Evolutionary conservation across 2,888 invertebrate species (phyloP).

Genomic region (Amblyteles armatorius): DNA sequence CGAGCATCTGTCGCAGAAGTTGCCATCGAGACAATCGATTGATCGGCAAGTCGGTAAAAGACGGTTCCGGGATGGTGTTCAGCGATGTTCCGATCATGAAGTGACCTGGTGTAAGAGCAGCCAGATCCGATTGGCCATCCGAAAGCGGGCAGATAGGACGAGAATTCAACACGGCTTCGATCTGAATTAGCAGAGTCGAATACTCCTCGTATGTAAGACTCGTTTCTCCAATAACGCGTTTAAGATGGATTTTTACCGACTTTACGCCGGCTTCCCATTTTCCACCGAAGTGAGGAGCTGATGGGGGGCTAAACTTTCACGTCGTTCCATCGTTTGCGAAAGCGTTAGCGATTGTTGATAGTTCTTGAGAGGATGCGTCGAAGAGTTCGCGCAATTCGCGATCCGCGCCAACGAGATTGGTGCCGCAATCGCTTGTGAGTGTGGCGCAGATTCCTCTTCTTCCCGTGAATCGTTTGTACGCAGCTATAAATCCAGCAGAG

Average conservation of each 20-base stretch:
- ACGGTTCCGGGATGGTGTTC: slow-evolving; percentile 67
- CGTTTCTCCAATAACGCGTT: slow-evolving; percentile 71
- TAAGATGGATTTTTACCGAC: slow-evolving; percentile 73
- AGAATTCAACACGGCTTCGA: slow-evolving; percentile 78
- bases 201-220: slow-evolving; percentile 77
- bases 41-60: slow-evolving; percentile 26
- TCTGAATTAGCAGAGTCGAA: slow-evolving; percentile 74
- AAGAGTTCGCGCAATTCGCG: too few species aligned
- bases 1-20: slow-evolving; percentile 70
- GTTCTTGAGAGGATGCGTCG: too few species aligned
- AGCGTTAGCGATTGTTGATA: too few species aligned
- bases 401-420: slow-evolving; percentile 37
- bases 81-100: slow-evolving; percentile 68
- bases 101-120: slow-evolving; percentile 44
- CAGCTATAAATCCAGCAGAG: slow-evolving; percentile 66
- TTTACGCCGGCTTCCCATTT: slow-evolving; percentile 76
- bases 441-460: slow-evolving; percentile 65
- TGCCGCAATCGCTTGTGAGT: slow-evolving; percentile 59
- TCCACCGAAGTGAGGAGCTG: slow-evolving; percentile 75
- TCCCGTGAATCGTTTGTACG: slow-evolving; percentile 67
- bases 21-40: slow-evolving; percentile 73
- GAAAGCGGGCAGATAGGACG: slow-evolving; percentile 73
- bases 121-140: slow-evolving; percentile 65
- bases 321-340: slow-evolving; percentile 64
- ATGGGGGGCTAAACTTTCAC: slow-evolving; percentile 74